phyloP scores from a whole-genome alignment of 2,113 vertebrate genomes.

The Saguinus midas region DNA sequence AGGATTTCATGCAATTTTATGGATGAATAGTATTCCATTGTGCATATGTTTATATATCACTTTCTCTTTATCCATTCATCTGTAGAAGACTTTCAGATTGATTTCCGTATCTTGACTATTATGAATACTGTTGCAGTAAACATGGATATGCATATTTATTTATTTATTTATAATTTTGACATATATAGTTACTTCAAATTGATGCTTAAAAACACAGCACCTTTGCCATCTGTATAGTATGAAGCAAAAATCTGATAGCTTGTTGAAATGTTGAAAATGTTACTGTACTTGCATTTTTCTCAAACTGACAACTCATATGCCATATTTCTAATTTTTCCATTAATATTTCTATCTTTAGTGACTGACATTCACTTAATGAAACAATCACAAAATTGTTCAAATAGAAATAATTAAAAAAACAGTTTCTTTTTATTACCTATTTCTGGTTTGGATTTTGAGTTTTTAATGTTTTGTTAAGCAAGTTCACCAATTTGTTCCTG shows the following conservation, averaged over 20 bases:
- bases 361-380: background rate
- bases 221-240: constrained; percentile 5
- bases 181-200: background rate
- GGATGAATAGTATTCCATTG: background rate
- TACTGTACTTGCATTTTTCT: background rate
- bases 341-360: background rate
- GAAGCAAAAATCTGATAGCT: background rate
- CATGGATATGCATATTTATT: background rate
- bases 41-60: background rate
- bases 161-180: background rate
- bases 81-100: background rate
- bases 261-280: constrained; percentile 48
- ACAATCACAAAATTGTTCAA: background rate
- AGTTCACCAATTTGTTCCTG: background rate
- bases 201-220: background rate
- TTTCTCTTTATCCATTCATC: background rate
- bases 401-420: background rate
- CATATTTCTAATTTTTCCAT: constrained; percentile 52
- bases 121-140: background rate
- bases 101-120: background rate
- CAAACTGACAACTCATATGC: background rate
- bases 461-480: constrained; percentile 3
- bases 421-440: background rate
- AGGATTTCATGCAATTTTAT: background rate
- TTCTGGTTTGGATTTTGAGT: background rate